These are phyloP conservation scores for Tipula helvola DNA, from an alignment of 2,888 invertebrate genomes.

Conservation along the genomic window DNA sequence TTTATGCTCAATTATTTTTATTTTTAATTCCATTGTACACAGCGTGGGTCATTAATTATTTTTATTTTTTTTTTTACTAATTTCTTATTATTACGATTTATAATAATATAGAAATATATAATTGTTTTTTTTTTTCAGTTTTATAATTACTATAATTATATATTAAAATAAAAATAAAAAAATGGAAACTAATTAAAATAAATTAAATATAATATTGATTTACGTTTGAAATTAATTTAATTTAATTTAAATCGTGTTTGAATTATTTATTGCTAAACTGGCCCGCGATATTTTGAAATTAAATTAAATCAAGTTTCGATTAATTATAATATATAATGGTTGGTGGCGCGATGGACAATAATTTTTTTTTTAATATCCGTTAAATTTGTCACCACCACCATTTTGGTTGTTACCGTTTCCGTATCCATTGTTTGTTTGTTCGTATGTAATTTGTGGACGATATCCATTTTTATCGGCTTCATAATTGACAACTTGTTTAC, in stretches of 20 bases:
- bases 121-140: not conserved
- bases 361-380: slow-evolving; percentile 14
- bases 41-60: not conserved
- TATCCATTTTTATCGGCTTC: slow-evolving; percentile 56
- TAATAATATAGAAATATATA: not conserved
- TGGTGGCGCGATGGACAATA: not conserved
- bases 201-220: slow-evolving; percentile 4
- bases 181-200: not conserved
- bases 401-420: not conserved
- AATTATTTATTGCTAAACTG: not conserved
- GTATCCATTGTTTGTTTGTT: slow-evolving; percentile 39
- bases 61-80: not conserved
- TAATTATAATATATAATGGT: not conserved
- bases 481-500: slow-evolving; percentile 55
- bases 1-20: not conserved
- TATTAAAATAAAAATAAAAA: not conserved
- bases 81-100: not conserved
- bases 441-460: slow-evolving; percentile 53
- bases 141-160: not conserved
- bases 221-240: not conserved
- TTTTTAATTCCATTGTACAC: not conserved
- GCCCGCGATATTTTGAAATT: not conserved
- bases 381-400: slow-evolving; percentile 17
- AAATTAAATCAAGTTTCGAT: not conserved
- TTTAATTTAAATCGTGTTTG: not conserved